Base-by-base conservation (phyloP, 1,140 invertebrate species). In the Theocolax elegans region DNA sequence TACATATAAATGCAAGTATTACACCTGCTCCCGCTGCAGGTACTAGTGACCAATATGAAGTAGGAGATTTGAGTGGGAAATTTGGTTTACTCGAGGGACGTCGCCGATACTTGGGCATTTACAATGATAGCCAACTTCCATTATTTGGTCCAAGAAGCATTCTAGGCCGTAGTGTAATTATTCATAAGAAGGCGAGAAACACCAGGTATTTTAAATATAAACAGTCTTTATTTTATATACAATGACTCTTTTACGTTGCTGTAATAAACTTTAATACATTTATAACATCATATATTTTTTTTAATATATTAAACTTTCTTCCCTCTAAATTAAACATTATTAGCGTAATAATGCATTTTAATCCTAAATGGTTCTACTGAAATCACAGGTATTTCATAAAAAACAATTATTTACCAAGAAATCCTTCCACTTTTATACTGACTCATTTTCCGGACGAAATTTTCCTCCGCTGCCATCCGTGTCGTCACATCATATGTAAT, bases 61-160 rank as follows among this genome's bases (percentile, higher is more conserved):
- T 96, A 75, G 96, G 96, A 0, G 94, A 97, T 83, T 82, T 98
- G 0, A 95, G 94, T 79, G 92, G 93, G 17, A 98, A 98, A 86
- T 96, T 94, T 82, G 96, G 95, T 0, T 86, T 87, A 2, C 79
- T 94, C 3, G 89, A 91, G 49, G 88, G 88, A 25, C 78, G 88
- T 21, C 89, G 85, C 8, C 87, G 86, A 54, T 90, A 88, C 71
- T 86, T 83, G 38, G 83, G 85, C 12, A 82, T 83, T 40, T 94
- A 91, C 77, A 95, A 94, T 72, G 97, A 98, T 77, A 93, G 92
- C 0, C 91, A 94, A 80, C 80, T 98, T 46, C 92, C 93, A 1
- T 81, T 98, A 15, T 97, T 94, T 84, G 96, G 96, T 8, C 89
- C 90, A 9, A 88, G 89, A 77, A 95, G 92, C 76, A 92, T 98